Base-by-base conservation (phyloP, 1,140 invertebrate species). In the Drosophila varians region DNA sequence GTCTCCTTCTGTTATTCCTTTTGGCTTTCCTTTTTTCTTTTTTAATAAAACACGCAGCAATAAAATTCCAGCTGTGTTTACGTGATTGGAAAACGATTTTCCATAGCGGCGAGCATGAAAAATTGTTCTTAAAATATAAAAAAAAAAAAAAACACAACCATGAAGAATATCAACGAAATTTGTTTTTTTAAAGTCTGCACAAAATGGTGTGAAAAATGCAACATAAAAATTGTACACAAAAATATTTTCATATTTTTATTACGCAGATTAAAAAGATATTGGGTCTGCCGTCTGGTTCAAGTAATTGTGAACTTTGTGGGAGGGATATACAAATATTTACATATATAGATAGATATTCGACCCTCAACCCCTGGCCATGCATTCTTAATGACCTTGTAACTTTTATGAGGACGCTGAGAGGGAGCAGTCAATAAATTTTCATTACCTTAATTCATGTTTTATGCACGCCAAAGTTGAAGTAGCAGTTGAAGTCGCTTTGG, bases 61-160 rank as follows among this genome's bases (percentile, higher is more conserved):
- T 84, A 84, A 84, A 84, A 84, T 84, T 84, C 79, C 79, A 84
- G 79, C 79, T 84, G 79, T 84, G 79, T 84, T 84, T 84, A 86
- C 79, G 79, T 84, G 80, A 86, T 84, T 84, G 79, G 79, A 84
- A 84, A 84, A 86, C 75, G 80, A 84, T 84, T 84, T 84, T 84
- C 79, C 79, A 84, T 79, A 71, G 72, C 56, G 65, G 70, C 64
- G 56, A 66, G 65, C 74, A 74, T 82, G 78, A 82, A 83, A 83
- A 74, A 78, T 78, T 65, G 62, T 28, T 72, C 54, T 21, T 25
- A 23, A 53, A 68, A 45, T 28, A 48, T 43, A 68, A 38, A 28
- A 25, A 28, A 18, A 23, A 38, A 25, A 45, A 47, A 43, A 26
- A 9, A 46, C n/a, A n/a, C n/a, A n/a, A 25, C 57, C 43, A 45